phyloP scores from a whole-genome alignment of 2,113 vertebrate species.

The Fulmarus glacialis region DNA sequence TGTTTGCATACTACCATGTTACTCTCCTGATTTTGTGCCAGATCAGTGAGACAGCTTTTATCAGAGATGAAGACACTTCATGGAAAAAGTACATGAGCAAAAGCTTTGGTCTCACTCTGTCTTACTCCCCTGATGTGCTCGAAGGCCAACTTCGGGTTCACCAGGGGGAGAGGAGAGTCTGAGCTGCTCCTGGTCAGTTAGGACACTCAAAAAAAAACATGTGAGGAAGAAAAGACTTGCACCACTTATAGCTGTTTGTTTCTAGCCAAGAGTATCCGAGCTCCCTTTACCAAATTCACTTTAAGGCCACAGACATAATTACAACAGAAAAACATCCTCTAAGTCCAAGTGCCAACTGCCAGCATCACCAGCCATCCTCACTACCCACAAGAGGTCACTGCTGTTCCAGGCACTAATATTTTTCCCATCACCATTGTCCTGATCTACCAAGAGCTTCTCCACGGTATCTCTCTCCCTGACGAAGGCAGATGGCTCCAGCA shows the following conservation, averaged over 20 bases:
- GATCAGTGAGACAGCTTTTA: rapidly evolving
- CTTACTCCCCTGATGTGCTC: rapidly evolving
- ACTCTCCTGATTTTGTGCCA: neutral
- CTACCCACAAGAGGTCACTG: constrained; percentile 43
- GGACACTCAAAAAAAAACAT: rapidly evolving
- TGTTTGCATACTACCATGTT: neutral
- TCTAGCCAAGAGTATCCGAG: rapidly evolving
- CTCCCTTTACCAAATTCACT: neutral
- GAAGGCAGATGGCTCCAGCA: neutral
- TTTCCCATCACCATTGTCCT: rapidly evolving
- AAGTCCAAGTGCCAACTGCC: neutral
- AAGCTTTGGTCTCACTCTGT: neutral
- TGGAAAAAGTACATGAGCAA: rapidly evolving
- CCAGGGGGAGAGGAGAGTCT: neutral
- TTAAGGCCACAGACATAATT: neutral
- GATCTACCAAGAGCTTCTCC: neutral
- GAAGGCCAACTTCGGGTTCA: neutral
- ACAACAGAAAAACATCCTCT: neutral
- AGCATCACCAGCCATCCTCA: neutral
- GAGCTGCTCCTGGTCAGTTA: rapidly evolving
- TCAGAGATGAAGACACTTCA: neutral
- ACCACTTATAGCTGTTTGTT: rapidly evolving
- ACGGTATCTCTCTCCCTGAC: rapidly evolving
- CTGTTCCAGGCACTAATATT: neutral
- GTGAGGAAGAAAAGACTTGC: neutral